Evolutionary conservation across 1,140 invertebrate genomes (phyloP).

Genomic region (Aphelenchoides avenae): DNA sequence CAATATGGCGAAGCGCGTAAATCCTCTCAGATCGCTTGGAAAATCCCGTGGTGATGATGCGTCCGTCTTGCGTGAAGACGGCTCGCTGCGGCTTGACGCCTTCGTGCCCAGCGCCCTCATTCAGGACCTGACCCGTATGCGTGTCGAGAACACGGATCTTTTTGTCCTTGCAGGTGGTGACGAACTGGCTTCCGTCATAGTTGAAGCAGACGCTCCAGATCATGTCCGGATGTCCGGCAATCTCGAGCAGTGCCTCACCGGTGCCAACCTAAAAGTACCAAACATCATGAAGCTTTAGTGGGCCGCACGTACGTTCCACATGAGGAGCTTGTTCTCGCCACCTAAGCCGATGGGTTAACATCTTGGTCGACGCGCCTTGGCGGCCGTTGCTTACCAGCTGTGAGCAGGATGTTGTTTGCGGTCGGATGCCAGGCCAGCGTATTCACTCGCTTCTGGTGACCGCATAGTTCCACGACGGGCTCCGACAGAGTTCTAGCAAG

Average conservation of each 20-base stretch:
- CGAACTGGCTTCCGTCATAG: conserved; percentile 78
- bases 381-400: conserved; percentile 74
- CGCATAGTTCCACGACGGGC: conserved; percentile 84
- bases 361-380: conserved; percentile 7
- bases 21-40: conserved; percentile 76
- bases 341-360: conserved; percentile 44
- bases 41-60: conserved; percentile 81
- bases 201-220: conserved; percentile 87
- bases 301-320: too few species aligned
- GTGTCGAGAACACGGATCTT: conserved; percentile 82
- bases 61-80: conserved; percentile 75
- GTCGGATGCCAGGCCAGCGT: conserved; percentile 93
- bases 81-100: conserved; percentile 87
- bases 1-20: conserved; percentile 75
- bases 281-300: too few species aligned
- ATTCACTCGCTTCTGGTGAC: conserved; percentile 91
- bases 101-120: conserved; percentile 75
- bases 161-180: conserved; percentile 89
- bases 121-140: conserved; percentile 69
- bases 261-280: conserved; percentile 90
- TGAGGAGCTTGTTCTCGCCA: conserved; percentile 66
- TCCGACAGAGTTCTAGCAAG: conserved; percentile 77
- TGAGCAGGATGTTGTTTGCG: conserved; percentile 87
- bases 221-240: conserved; percentile 81
- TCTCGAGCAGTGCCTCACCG: conserved; percentile 78